Base-by-base conservation (phyloP, 2,888 invertebrate species). In the Agrochola litura region DNA sequence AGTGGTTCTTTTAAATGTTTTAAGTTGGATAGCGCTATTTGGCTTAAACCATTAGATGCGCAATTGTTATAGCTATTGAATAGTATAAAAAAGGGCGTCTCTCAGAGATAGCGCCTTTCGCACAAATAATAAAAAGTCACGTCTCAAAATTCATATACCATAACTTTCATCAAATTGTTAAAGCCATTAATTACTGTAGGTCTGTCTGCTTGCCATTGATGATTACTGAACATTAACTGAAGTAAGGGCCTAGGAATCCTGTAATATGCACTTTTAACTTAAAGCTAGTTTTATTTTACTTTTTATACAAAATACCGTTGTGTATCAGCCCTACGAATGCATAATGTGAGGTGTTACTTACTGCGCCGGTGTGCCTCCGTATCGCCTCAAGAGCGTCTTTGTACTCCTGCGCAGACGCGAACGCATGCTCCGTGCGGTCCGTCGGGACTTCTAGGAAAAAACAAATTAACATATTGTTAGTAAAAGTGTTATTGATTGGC, bases 331-430 rank as follows among this genome's bases (percentile, higher is more conserved):
- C 79, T 84, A 66, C 8, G 41, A 6, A n/a, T 58, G 63, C 6
- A 58, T 77, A 70, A 76, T 72, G 37, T 73, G 37, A 73, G 30
- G 54, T 71, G 73, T 76, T 74, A 93, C 96, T 94, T 88, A 96
- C 96, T 81, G 94, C 95, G 76, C 96, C 96, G 25, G 96, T 96
- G 83, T 96, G 91, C 88, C 94, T 94, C 77, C 95, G 92, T 90
- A 96, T 92, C 75, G 95, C 95, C 80, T 96, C 95, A 37, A 96
- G 92, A 65, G 95, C 95, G 74, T 95, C 95, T 91, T 95, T 96
- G 91, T 95, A 95, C 88, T 96, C 96, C 82, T 95, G 95, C 76
- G 95, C 95, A 46, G 96, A 94, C 63, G 94, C 95, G 77, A 91
- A 94, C 25, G 92, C 92, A 76, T 93, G 95, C 80, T 95, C 96